Evolutionary conservation across 92 coral and sea anemone genomes (phyloP).

Genomic region (Parazoanthus atlanticus): DNA sequence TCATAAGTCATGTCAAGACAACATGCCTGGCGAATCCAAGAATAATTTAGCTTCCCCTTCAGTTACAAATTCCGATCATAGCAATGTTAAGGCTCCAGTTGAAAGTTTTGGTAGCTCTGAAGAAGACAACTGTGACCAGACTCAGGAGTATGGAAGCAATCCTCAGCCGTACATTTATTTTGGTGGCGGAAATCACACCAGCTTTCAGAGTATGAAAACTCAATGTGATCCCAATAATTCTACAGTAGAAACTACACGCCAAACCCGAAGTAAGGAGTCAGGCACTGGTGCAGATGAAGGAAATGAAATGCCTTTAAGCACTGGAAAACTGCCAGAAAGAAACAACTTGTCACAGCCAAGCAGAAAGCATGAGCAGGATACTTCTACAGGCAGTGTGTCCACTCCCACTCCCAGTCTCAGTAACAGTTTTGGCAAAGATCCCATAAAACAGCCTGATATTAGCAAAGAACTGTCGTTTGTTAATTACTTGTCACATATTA

Average conservation of each 20-base stretch:
- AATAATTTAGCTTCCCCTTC: background rate
- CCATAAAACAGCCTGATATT: too few relatives aligned
- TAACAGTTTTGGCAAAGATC: background rate
- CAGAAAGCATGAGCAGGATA: background rate
- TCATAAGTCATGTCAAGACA: background rate
- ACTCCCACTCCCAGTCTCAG: background rate
- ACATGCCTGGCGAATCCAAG: background rate
- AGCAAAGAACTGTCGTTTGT: background rate
- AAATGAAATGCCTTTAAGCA: background rate
- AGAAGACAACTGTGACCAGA: background rate
- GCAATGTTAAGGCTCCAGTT: background rate
- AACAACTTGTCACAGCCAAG: background rate
- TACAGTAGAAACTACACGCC: background rate
- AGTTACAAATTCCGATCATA: background rate
- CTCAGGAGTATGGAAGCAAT: background rate
- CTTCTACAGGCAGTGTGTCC: background rate
- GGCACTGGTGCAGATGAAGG: background rate
- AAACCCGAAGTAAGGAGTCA: background rate
- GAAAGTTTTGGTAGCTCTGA: background rate
- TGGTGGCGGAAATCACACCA: background rate
- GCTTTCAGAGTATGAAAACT: background rate
- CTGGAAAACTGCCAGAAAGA: background rate
- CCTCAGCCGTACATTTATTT: conserved; percentile 20
- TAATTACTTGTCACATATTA: background rate
- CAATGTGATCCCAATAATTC: background rate